Base-by-base conservation (phyloP, 2,888 invertebrate species). In the Lepidochrysops patricia region DNA sequence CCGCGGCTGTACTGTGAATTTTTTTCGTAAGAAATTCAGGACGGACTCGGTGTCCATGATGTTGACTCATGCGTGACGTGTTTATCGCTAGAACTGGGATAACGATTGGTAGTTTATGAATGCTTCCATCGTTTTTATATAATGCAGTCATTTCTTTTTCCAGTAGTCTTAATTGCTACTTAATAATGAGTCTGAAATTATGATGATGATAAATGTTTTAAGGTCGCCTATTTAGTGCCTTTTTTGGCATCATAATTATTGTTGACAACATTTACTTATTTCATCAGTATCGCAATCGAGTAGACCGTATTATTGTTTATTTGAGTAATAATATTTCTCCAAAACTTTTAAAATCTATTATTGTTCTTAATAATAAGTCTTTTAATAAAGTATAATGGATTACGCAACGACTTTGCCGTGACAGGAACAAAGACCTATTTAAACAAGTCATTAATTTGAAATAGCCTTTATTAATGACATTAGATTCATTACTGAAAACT, bases 51-150 rank as follows among this genome's bases (percentile, higher is more conserved):
- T 81, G 84, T 81, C 80, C 84, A 84, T 82, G 80, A 80, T 82
- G 86, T 84, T 84, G 85, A 87, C 79, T 87, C 88, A 86, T 82
- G 86, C 86, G 74, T 87, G 87, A 87, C 86, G 84, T 82, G 82
- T 84, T 85, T 78, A 83, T 85, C 77, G 82, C 83, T 82, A 76
- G 79, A 83, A 84, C 79, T 80, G 79, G 79, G 80, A 79, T 60
- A 58, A 52, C 35, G 50, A 59, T 57, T 59, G 27, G 50, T 35
- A 52, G 35, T 49, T 52, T 59, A 34, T 59, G 35, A 59, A 35
- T 26, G 34, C 27, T 13, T 35, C 34, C 34, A 35, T 34, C 52
- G 60, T 63, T 61, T 35, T 49, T 43, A n/a, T 59, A 54, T 23
- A 37, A 60, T 61, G 15, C 57, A 61, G 19, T 48, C 48, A 54